Evolutionary conservation across 2,797 vertebrate genomes (phyloP).

Genomic region (Poeciliopsis turneri): DNA sequence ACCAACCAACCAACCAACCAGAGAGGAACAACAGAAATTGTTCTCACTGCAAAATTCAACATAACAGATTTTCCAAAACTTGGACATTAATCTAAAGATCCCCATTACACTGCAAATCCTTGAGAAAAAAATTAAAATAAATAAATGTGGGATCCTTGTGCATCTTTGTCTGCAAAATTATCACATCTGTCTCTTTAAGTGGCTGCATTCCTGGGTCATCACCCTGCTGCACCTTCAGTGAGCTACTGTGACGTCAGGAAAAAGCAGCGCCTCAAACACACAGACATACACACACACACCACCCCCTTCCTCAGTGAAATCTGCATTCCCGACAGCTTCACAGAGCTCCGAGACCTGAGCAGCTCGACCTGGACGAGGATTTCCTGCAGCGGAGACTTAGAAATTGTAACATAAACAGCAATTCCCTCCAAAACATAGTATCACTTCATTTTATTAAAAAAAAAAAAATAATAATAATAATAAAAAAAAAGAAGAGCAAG

Average conservation of each 20-base stretch:
- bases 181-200: conserved; percentile 2
- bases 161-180: background rate
- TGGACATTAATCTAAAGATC: background rate
- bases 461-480: no score
- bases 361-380: background rate
- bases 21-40: background rate
- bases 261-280: conserved; percentile 8
- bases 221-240: conserved; percentile 28
- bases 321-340: conserved; percentile 53
- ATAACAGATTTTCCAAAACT: background rate
- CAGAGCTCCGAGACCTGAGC: conserved; percentile 10
- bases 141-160: background rate
- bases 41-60: background rate
- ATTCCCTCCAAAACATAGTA: background rate
- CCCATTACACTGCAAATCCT: background rate
- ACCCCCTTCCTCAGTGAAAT: conserved; percentile 18
- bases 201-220: conserved; percentile 29
- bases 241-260: conserved; percentile 49
- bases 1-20: no score
- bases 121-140: background rate
- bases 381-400: background rate
- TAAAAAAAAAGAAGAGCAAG: background rate
- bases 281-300: no score
- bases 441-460: background rate
- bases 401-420: background rate